phyloP scores from a whole-genome alignment of 1,140 invertebrate genomes.

The Drosophila nasuta region DNA sequence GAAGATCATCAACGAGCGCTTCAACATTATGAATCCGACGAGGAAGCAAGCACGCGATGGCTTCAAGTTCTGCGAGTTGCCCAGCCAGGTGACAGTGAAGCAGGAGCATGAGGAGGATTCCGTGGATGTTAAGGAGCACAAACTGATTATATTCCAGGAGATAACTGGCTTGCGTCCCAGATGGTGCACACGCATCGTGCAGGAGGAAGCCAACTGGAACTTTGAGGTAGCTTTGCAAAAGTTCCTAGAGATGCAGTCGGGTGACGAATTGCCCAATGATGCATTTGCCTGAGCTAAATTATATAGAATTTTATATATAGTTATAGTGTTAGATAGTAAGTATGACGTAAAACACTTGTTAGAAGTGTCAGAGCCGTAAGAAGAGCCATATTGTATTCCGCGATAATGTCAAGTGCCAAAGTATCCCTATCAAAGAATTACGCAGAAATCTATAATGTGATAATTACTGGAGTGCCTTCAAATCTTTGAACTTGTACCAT shows the following conservation, averaged over 20 bases:
- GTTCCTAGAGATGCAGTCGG: slow-evolving; percentile 43
- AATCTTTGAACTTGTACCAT: slow-evolving; percentile 6
- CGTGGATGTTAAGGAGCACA: slow-evolving; percentile 58
- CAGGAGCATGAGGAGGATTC: slow-evolving; percentile 28
- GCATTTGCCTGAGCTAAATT: slow-evolving; percentile 44
- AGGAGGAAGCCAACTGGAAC: slow-evolving; percentile 69
- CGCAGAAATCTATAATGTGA: not conserved
- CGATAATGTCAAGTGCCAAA: slow-evolving; percentile 26
- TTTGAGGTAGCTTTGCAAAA: slow-evolving; percentile 50
- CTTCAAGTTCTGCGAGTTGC: slow-evolving; percentile 57
- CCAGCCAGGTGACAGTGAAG: not conserved
- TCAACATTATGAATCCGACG: slow-evolving; percentile 63
- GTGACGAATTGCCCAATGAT: slow-evolving; percentile 45
- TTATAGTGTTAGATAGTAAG: not conserved
- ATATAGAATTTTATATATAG: not conserved
- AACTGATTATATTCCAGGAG: slow-evolving; percentile 68
- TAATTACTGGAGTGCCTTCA: slow-evolving; percentile 15
- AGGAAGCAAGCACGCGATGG: slow-evolving; percentile 45
- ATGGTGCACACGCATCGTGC: slow-evolving; percentile 73
- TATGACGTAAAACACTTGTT: slow-evolving; percentile 10
- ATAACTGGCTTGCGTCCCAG: slow-evolving; percentile 62
- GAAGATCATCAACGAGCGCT: slow-evolving; percentile 66
- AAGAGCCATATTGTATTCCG: not conserved
- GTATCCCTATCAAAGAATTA: slow-evolving; percentile 7
- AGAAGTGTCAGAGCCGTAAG: not conserved